phyloP scores from a whole-genome alignment of 2,113 vertebrate species.

The Lepus americanus region DNA sequence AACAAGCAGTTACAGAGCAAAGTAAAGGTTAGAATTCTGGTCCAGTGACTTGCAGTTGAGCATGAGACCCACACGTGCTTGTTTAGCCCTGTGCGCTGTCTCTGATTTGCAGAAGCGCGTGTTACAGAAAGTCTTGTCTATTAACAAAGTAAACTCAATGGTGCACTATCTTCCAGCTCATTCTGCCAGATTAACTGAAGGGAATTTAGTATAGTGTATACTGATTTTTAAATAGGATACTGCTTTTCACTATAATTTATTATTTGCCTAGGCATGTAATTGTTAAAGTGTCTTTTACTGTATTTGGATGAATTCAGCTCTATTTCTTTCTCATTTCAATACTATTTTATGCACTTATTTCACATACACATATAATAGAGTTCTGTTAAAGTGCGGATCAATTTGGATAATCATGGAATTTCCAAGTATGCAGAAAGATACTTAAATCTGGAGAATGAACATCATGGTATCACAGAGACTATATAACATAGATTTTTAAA shows the following conservation, averaged over 20 bases:
- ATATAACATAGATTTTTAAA: neutral
- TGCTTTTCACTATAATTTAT: neutral
- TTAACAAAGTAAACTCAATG: neutral
- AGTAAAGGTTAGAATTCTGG: neutral
- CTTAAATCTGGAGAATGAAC: neutral
- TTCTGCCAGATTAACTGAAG: neutral
- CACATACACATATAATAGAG: neutral
- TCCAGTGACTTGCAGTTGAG: neutral
- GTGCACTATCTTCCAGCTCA: neutral
- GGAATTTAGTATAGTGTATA: neutral
- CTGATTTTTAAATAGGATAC: neutral
- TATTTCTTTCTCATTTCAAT: neutral
- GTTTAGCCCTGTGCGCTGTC: neutral
- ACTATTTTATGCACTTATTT: neutral
- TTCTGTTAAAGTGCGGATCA: neutral
- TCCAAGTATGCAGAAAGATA: neutral
- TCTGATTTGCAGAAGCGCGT: neutral
- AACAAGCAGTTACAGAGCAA: neutral
- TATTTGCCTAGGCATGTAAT: neutral
- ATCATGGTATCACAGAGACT: neutral
- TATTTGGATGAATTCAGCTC: neutral
- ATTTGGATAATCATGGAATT: neutral
- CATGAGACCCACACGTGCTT: neutral
- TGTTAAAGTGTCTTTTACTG: neutral
- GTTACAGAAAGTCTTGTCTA: neutral